Evolutionary conservation across 2,113 vertebrate genomes (phyloP).

Genomic region (Bagarius yarrelli): DNA sequence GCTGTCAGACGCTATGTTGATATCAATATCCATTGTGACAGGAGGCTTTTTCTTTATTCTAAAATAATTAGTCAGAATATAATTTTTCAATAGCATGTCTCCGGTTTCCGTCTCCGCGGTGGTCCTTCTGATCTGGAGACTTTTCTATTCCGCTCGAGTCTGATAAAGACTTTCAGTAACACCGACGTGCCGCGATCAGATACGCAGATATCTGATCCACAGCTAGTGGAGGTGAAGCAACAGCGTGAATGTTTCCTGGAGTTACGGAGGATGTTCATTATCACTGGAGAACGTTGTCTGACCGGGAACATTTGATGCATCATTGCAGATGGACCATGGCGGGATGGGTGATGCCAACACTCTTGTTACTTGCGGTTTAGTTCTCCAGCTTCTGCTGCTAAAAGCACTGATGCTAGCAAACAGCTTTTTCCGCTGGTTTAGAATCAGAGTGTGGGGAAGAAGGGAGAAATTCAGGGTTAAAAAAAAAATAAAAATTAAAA

Average conservation of each 20-base stretch:
- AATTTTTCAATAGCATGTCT: not conserved
- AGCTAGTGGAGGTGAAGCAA: not conserved
- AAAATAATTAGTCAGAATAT: not conserved
- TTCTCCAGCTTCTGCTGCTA: conserved; percentile 5
- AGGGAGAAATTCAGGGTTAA: not conserved
- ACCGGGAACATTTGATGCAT: conserved; percentile 9
- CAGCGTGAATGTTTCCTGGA: not conserved
- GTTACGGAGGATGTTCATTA: not conserved
- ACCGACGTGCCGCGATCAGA: not conserved
- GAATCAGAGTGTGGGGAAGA: not conserved
- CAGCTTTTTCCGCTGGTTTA: not conserved
- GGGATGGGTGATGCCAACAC: not conserved
- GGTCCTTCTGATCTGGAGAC: not conserved
- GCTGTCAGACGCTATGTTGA: not conserved
- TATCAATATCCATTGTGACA: not conserved
- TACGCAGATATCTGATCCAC: not conserved
- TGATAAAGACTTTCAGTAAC: not conserved
- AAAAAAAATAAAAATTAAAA: not conserved
- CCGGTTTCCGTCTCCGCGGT: not conserved
- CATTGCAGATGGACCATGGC: conserved; percentile 5
- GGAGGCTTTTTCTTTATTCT: not conserved
- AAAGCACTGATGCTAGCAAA: not conserved
- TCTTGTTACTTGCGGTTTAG: conserved; percentile 15
- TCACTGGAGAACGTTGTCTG: conserved; percentile 19
- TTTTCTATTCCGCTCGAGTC: not conserved